Percentiles rank a stretch among this genome's conserved stretches.
Conservation (phyloP, 1,140 invertebrate species). For the Vollenhovia emeryi region DNA sequence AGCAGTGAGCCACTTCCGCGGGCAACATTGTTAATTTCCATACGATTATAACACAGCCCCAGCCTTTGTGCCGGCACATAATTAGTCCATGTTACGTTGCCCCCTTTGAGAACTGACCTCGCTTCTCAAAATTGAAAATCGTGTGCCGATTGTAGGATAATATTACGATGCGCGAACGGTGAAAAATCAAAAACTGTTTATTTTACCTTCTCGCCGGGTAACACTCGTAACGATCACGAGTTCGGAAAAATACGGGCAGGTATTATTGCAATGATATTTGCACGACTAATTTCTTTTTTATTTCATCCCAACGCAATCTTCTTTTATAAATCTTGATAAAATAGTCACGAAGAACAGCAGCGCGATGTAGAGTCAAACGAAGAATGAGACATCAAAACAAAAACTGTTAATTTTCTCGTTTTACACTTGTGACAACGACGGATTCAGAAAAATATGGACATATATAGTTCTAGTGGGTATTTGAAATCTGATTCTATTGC, state of each 20-base stretch:
- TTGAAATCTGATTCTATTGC: too few species aligned
- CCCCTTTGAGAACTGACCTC: conserved; percentile 50
- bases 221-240: neutral
- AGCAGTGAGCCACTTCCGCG: conserved; percentile 46
- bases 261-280: neutral
- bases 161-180: neutral
- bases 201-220: neutral
- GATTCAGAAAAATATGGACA: too few species aligned
- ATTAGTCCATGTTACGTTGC: conserved; percentile 58
- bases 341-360: too few species aligned
- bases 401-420: too few species aligned
- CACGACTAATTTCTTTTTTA: too few species aligned
- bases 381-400: too few species aligned
- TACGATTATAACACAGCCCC: conserved; percentile 46
- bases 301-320: too few species aligned
- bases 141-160: conserved; percentile 14
- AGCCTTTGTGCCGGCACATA: conserved; percentile 60
- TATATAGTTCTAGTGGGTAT: too few species aligned
- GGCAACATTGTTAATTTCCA: conserved; percentile 71
- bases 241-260: neutral
- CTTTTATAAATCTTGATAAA: too few species aligned
- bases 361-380: too few species aligned
- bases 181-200: neutral
- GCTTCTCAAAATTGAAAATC: conserved; percentile 48
- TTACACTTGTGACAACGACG: too few species aligned